Evolutionary conservation across 2,113 vertebrate species (phyloP), one percentile per base, ranked within the genome.

Genomic region (Sigmodon hispidus): DNA sequence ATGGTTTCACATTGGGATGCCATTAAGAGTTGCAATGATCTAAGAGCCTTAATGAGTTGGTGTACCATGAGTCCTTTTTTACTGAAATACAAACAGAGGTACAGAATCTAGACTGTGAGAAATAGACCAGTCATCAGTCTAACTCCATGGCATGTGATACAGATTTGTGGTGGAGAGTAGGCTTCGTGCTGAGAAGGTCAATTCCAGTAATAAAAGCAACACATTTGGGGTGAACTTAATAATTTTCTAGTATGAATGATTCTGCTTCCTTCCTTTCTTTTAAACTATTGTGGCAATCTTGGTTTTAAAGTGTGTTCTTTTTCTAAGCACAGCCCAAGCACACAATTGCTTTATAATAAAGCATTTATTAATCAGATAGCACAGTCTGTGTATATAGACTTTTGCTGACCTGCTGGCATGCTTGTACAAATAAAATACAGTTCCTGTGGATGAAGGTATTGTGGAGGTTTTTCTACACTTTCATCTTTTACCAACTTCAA

Each of bases 171-270:
- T 96, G 76, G 84, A 87, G 57, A 93, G 91, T 86, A 84, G 75
- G 92, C 34, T 85, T 87, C 96, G 95, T 96, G 84, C 94, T 83
- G 91, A 95, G 94, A 94, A 96, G 93, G 93, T 97, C 90, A 98
- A 55, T 80, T 95, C 55, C 69, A 93, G 63, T 31, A 73, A 73
- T 96, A 84, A 95, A 95, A 92, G 79, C 75, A 91, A 70, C 17
- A 40, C 69, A 22, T 94, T 95, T 26, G 89, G 72, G 34, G 24
- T 89, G 76, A 73, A 94, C 59, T 88, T 95, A 69, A 93, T 48
- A 24, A 89, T 91, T 96, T 96, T 95, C 91, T 70, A 61, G 75
- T 75, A 76, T 45, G 96, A 94, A 92, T 73, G 57, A 21, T n/a
- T 55, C 93, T 70, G 31, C 65, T 89, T 81, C 45, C 63, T 96